Evolutionary conservation across 2,797 vertebrate species (phyloP).

Genomic region (Lacerta bilineata): DNA sequence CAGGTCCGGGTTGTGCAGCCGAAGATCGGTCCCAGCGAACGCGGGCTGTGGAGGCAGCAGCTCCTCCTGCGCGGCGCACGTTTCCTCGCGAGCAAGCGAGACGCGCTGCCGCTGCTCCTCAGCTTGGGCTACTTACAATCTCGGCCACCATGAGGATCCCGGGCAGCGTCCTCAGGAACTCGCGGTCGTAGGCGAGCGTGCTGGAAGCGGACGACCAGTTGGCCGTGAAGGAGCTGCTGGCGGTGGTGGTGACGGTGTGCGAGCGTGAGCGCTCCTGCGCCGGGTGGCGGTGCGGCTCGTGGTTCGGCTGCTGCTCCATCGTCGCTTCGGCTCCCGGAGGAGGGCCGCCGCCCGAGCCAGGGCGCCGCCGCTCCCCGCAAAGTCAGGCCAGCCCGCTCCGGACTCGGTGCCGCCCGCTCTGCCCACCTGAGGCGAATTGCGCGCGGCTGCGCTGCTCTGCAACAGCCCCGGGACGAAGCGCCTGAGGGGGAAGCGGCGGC

Average conservation of each 20-base stretch:
- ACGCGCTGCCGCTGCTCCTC: not conserved
- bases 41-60: too few species aligned
- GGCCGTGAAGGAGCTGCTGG: slow-evolving; percentile 81
- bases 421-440: not conserved
- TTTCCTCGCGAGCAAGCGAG: not conserved
- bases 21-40: too few species aligned
- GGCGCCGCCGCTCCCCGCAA: not conserved
- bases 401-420: too few species aligned
- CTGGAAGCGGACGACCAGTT: slow-evolving; percentile 77
- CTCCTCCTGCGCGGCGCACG: too few species aligned
- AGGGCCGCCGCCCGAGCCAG: not conserved
- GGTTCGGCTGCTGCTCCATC: slow-evolving; percentile 28
- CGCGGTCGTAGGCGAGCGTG: slow-evolving; percentile 82
- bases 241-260: slow-evolving; percentile 83
- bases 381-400: too few species aligned
- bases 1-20: too few species aligned
- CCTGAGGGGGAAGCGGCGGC: not conserved
- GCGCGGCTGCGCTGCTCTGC: not conserved
- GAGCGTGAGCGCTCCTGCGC: slow-evolving; percentile 74
- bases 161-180: slow-evolving; percentile 81
- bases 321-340: not conserved
- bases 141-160: slow-evolving; percentile 83
- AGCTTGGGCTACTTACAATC: slow-evolving; percentile 77
- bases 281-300: not conserved
- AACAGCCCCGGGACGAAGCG: not conserved